A percentile compares a stretch with the other conserved stretches of the same genome.
Evolutionary conservation across 1,140 invertebrate genomes (phyloP).

Genomic region (Panagrolaimus sp.): DNA sequence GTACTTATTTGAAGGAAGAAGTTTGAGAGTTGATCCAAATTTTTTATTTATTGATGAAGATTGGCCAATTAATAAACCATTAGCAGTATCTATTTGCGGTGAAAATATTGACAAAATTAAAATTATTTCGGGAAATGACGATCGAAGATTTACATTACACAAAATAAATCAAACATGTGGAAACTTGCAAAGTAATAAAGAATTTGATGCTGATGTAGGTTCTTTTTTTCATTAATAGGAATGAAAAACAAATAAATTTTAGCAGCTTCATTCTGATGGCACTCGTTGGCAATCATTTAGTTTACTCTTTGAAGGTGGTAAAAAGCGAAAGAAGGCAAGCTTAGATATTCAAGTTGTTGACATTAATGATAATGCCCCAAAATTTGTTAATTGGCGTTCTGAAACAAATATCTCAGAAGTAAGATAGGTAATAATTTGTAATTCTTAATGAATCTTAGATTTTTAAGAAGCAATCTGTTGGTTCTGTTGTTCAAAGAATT

Average conservation of each 20-base stretch:
- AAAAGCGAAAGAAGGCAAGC: not conserved
- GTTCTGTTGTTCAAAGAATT: not conserved
- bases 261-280: conserved; percentile 13
- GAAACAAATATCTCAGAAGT: conserved; percentile 11
- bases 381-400: conserved; percentile 1
- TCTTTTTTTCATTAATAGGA: not conserved
- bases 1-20: not conserved
- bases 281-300: conserved; percentile 7
- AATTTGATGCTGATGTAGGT: conserved; percentile 13
- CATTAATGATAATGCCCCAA: conserved; percentile 2
- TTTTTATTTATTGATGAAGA: conserved; percentile 15
- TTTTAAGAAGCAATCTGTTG: not conserved
- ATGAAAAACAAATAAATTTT: not conserved
- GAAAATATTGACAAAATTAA: conserved; percentile 1
- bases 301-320: not conserved
- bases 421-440: not conserved
- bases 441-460: not conserved
- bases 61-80: not conserved
- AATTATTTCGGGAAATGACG: conserved; percentile 8
- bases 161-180: conserved; percentile 9
- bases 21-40: conserved; percentile 3
- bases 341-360: conserved; percentile 15
- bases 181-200: not conserved
- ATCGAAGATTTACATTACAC: not conserved
- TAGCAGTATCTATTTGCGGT: conserved; percentile 7